Conservation (phyloP, 2,797 vertebrate species). For the Toxotes lorentzi region DNA sequence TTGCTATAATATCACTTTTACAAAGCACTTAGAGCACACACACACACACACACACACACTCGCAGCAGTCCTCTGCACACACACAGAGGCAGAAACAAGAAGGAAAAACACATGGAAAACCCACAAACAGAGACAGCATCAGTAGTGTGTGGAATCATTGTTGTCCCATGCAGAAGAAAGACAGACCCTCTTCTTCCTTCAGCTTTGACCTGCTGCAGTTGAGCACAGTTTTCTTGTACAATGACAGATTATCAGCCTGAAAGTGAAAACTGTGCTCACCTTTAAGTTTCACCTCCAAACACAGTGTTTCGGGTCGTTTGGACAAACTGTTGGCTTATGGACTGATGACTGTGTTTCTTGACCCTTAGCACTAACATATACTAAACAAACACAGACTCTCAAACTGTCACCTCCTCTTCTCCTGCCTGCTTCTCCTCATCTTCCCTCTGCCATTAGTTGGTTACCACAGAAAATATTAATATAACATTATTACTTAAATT, state of each 20-base stretch:
- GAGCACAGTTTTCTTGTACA: too few relatives aligned
- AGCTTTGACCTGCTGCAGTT: background rate
- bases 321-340: too few relatives aligned
- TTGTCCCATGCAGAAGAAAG: background rate
- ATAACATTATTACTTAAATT: too few relatives aligned
- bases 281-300: too few relatives aligned
- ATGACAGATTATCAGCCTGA: background rate
- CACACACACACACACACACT: background rate
- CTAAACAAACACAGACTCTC: too few relatives aligned
- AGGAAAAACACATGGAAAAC: background rate
- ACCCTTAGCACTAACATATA: too few relatives aligned
- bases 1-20: constrained; percentile 25
- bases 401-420: background rate
- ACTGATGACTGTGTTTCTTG: too few relatives aligned
- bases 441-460: background rate
- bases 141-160: background rate
- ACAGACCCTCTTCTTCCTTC: background rate
- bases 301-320: too few relatives aligned
- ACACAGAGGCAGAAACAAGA: background rate
- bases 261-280: background rate
- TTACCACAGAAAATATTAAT: background rate
- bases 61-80: background rate
- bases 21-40: background rate
- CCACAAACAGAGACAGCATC: background rate
- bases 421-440: constrained; percentile 9